phyloP scores from a whole-genome alignment of 2,888 invertebrate species.

The Octodonta nipae region DNA sequence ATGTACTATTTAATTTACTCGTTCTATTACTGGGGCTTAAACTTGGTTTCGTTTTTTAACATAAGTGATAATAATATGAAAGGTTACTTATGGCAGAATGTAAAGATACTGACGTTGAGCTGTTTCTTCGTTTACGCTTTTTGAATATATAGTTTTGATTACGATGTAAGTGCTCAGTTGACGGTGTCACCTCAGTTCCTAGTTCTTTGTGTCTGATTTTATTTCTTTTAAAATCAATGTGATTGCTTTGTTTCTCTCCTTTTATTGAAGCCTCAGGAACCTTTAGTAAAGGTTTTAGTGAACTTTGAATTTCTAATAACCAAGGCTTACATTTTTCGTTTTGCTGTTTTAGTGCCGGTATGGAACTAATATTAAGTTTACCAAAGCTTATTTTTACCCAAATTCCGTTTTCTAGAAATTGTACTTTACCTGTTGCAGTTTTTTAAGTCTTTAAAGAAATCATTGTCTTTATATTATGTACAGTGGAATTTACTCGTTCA shows the following conservation, averaged over 20 bases:
- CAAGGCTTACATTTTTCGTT: slow-evolving; percentile 16
- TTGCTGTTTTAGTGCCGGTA: slow-evolving; percentile 17
- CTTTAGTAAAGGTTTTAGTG: too few species aligned
- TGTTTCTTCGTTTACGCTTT: slow-evolving; percentile 33
- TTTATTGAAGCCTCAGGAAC: too few species aligned
- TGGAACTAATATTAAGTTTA: slow-evolving; percentile 34
- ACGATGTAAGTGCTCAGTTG: slow-evolving; percentile 9
- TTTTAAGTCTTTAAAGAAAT: slow-evolving; percentile 34
- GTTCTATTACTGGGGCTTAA: too few species aligned
- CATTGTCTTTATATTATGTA: slow-evolving; percentile 16
- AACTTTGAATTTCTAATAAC: slow-evolving; percentile 14
- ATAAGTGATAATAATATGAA: too few species aligned
- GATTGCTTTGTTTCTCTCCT: too few species aligned
- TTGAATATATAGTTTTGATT: slow-evolving; percentile 24
- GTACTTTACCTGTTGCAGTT: slow-evolving; percentile 18
- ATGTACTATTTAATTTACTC: too few species aligned
- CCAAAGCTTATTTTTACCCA: slow-evolving; percentile 27
- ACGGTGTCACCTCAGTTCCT: slow-evolving; percentile 4
- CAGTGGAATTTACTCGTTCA: slow-evolving; percentile 1
- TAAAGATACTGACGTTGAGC: slow-evolving; percentile 32
- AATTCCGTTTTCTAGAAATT: slow-evolving; percentile 8
- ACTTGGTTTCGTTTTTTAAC: too few species aligned
- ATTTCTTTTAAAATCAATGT: too few species aligned
- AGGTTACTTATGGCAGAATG: slow-evolving; percentile 33
- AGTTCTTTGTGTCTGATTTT: too few species aligned